Evolutionary conservation across 2,797 vertebrate species (phyloP).

Genomic region (Hydrocynus forskahlii): DNA sequence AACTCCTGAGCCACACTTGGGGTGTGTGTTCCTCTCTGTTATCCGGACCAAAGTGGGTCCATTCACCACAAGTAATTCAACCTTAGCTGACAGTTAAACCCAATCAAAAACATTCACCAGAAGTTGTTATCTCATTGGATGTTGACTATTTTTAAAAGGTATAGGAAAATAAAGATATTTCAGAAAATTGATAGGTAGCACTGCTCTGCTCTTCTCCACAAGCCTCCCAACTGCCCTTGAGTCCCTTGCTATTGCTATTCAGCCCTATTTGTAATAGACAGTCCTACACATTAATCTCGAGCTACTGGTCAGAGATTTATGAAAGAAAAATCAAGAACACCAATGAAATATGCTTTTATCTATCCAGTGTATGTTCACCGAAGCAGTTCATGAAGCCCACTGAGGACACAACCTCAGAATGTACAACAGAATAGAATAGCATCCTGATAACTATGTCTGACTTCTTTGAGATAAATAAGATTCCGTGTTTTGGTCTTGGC

Average conservation of each 20-base stretch:
- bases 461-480: slow-evolving; percentile 1
- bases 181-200: neutral
- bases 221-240: neutral
- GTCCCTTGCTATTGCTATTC: neutral
- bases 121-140: no score
- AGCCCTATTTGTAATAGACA: neutral
- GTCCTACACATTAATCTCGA: neutral
- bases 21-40: neutral
- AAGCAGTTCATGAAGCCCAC: neutral
- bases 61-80: neutral
- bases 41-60: no score
- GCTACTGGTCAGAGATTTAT: neutral
- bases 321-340: neutral
- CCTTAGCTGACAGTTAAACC: no score
- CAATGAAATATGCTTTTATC: neutral
- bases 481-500: slow-evolving; percentile 23
- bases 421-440: neutral
- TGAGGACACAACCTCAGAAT: neutral
- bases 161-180: no score
- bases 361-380: neutral
- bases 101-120: neutral
- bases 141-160: no score
- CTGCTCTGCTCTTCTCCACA: neutral
- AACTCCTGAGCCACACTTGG: neutral
- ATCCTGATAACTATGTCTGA: neutral